Evolutionary conservation across 2,888 invertebrate genomes (phyloP).

Genomic region (Orthosia gracilis): DNA sequence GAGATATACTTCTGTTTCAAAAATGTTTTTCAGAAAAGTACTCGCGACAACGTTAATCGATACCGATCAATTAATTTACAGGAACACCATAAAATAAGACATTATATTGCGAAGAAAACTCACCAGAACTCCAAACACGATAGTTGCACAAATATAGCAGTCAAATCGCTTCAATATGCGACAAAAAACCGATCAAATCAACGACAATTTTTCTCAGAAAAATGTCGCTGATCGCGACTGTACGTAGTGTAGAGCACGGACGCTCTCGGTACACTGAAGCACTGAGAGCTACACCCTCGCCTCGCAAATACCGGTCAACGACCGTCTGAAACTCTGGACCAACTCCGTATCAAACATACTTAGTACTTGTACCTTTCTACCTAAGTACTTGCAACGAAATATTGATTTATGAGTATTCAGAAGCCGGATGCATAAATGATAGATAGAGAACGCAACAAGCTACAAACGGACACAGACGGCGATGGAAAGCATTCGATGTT

Average conservation of each 20-base stretch:
- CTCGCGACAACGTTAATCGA: not conserved
- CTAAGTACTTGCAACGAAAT: slow-evolving; percentile 33
- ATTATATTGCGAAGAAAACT: not conserved
- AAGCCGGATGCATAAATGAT: slow-evolving; percentile 26
- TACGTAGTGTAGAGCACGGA: slow-evolving; percentile 20
- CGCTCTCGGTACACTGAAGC: slow-evolving; percentile 36
- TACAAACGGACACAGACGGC: slow-evolving; percentile 1
- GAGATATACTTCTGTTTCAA: no score
- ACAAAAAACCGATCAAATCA: slow-evolving; percentile 14
- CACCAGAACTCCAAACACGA: slow-evolving; percentile 13
- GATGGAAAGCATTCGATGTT: slow-evolving; percentile 5
- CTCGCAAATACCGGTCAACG: not conserved
- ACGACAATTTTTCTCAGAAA: not conserved
- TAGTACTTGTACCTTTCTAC: slow-evolving; percentile 16
- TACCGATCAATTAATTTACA: slow-evolving; percentile 1
- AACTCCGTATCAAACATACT: slow-evolving; percentile 5
- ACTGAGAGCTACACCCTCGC: not conserved
- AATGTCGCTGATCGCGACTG: not conserved
- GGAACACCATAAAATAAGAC: not conserved
- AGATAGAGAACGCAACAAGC: slow-evolving; percentile 39
- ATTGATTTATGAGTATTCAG: slow-evolving; percentile 50
- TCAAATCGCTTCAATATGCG: not conserved
- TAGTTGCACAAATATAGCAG: not conserved
- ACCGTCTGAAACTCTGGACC: slow-evolving; percentile 43
- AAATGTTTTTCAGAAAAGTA: no score